Evolutionary conservation across 2,797 vertebrate species (phyloP), one percentile per base, ranked within the genome.

Genomic region (Halcyon smyrnensis): DNA sequence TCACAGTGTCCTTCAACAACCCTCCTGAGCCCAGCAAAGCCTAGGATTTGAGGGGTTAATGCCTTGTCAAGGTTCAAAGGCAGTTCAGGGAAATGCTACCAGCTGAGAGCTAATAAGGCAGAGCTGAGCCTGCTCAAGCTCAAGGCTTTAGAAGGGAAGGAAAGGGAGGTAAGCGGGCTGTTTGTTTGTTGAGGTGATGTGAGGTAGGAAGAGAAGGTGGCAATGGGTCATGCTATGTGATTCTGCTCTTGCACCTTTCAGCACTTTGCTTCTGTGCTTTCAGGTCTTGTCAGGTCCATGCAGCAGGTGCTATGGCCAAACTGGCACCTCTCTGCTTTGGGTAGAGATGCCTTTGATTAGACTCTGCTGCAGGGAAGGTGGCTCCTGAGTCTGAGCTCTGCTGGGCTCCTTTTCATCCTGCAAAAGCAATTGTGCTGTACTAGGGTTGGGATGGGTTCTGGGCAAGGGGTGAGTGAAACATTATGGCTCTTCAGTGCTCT

Each of bases 171-270:
- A 14, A 85, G 79, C 13, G 25, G 32, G 56, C 11, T 53, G 17
- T 11, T 43, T 46, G 23, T 45, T 36, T 16, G 25, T 30, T 21
- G 50, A 13, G 8, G 48, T 45, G 56, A 28, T 0, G 1, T 2
- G 16, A 27, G 43, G 7, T 59, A 45, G 23, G 45, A 45, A 27
- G 53, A 56, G 25, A 15, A 5, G n/a, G 4, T 10, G 1, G 9
- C 23, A 45, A 7, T 39, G 45, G 34, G 11, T 30, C 6, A 1
- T 0, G 18, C 5, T 57, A 0, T 1, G 19, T 11, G 9, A 4
- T 32, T 19, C 8, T 89, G 28, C 32, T 84, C 32, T 70, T 41
- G 21, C 2, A 18, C 21, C 24, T 64, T 64, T 34, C 45, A 78
- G 1, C 5, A 0, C 8, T 16, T 57, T 54, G 28, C 6, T 50